These are phyloP conservation scores for Dromiciops gliroides DNA, from an alignment of 2,113 vertebrate species.

Conservation along the genomic window DNA sequence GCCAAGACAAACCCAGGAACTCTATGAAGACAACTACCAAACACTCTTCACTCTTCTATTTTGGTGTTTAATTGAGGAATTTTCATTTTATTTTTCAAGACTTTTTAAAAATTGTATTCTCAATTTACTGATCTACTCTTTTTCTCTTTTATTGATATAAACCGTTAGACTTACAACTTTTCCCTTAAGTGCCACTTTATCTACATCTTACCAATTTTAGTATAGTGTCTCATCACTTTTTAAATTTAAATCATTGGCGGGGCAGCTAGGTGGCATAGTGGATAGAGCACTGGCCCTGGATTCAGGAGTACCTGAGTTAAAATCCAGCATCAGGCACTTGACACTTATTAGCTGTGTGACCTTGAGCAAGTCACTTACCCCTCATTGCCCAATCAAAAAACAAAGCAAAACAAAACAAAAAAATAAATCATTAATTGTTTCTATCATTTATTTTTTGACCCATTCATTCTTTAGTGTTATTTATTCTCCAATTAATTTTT, in stretches of 20 bases:
- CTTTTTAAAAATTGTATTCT: not conserved
- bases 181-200: not conserved
- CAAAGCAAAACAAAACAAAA: too few species aligned
- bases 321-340: too few species aligned
- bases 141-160: not conserved
- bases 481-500: not conserved
- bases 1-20: too few species aligned
- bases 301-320: too few species aligned
- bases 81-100: not conserved
- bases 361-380: too few species aligned
- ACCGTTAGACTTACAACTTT: not conserved
- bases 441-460: not conserved
- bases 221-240: not conserved
- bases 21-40: too few species aligned
- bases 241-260: too few species aligned
- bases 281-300: too few species aligned
- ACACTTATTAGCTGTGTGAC: too few species aligned
- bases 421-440: not conserved
- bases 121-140: not conserved
- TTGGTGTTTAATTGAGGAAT: not conserved
- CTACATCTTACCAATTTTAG: not conserved
- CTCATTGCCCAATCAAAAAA: too few species aligned
- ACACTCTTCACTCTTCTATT: too few species aligned
- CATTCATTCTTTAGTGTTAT: not conserved
- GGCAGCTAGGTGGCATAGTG: too few species aligned